These are phyloP conservation scores for Orthosia incerta DNA, from an alignment of 2,888 invertebrate species.

Conservation along the genomic window DNA sequence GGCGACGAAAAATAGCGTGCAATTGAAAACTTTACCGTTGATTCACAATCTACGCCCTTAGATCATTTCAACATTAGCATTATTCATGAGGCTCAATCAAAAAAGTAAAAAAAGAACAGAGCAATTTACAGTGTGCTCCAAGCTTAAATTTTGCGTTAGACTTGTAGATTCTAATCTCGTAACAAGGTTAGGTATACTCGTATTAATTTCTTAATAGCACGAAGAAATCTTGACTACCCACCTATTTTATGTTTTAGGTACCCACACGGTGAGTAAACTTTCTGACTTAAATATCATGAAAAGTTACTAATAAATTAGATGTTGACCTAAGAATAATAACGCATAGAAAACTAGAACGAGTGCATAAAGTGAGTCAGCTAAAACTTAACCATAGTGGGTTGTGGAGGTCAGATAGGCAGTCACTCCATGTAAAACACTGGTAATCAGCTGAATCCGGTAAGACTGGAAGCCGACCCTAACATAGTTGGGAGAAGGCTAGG, in stretches of 20 bases:
- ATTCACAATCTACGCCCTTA: slow-evolving; percentile 43
- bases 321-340: slow-evolving; percentile 2
- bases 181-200: slow-evolving; percentile 42
- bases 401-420: too few relatives aligned
- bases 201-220: slow-evolving; percentile 41
- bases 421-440: too few relatives aligned
- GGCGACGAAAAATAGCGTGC: slow-evolving; percentile 27
- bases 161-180: slow-evolving; percentile 51
- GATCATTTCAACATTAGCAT: slow-evolving; percentile 48
- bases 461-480: too few relatives aligned
- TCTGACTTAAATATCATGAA: slow-evolving; percentile 26
- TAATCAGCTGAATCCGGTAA: too few relatives aligned
- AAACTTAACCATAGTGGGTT: too few relatives aligned
- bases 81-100: slow-evolving; percentile 50
- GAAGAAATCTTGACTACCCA: slow-evolving; percentile 43
- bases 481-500: too few relatives aligned
- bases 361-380: too few relatives aligned
- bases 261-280: slow-evolving; percentile 19
- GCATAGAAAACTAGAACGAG: too few relatives aligned
- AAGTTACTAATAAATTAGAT: slow-evolving; percentile 34
- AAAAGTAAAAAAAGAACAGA: slow-evolving; percentile 31
- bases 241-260: slow-evolving; percentile 22
- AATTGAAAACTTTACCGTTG: slow-evolving; percentile 26
- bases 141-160: slow-evolving; percentile 42
- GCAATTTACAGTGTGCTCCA: slow-evolving; percentile 26